Base-by-base conservation (phyloP, 1,140 invertebrate genomes). In the Rhagoletis zephyria region DNA sequence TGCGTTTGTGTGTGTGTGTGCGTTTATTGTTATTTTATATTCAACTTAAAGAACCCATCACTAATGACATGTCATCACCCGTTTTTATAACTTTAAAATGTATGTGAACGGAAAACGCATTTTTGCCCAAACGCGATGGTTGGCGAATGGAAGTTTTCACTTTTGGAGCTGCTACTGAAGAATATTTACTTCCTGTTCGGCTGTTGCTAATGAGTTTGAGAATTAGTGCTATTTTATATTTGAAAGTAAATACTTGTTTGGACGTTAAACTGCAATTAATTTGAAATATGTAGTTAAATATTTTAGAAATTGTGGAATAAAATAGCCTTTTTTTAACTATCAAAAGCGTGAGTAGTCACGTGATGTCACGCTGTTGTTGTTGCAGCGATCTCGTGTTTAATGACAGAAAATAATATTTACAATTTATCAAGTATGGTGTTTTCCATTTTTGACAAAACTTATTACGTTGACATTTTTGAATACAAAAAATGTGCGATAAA, bases 81-180 rank as follows among this genome's bases (percentile, higher is more conserved):
- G 19, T 81, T 81, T 81, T 48, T 9, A 81, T 30, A 19, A n/a
- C 9, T 56, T 56, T 81, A 81, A 48, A 56, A 81, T 81, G 5
- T 30, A 45, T 81, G 56, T 81, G 6, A 56, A 56, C 30, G 10
- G 74, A 56, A 30, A 81, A 48, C 67, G 51, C 6, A 56, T 77
- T 77, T 3, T 7, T 56, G 48, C n/a, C 51, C 51, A 2, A 7
- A 7, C 0, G 70, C 7, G 14, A 3, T 14, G 16, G 4, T 56
- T 56, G 16, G 45, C 3, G 30, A 81, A 30, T 19, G n/a, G 48
- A 59, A 81, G 42, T 81, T 81, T 81, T 30, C 48, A 81, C 74
- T 81, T 81, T 81, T 51, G 4, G n/a, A 81, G 48, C 51, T 81
- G 6, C 42, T 40, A 16, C 56, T 59, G 74, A 56, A 56, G 12